Evolutionary conservation across 2,797 vertebrate genomes (phyloP).

Genomic region (Podarcis lilfordi): DNA sequence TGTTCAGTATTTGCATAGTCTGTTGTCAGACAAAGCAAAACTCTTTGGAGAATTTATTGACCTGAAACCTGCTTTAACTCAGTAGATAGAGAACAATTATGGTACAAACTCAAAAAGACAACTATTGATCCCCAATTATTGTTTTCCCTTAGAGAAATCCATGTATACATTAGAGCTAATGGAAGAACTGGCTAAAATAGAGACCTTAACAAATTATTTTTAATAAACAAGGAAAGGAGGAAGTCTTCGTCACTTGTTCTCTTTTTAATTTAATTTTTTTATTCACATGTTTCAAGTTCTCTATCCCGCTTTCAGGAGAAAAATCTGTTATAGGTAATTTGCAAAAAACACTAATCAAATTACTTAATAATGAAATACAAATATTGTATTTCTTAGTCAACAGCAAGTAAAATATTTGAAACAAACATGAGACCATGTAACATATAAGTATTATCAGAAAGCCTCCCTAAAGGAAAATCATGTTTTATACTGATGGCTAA

Average conservation of each 20-base stretch:
- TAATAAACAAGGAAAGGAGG: not conserved
- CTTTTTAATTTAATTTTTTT: conserved; percentile 11
- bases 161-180: conserved; percentile 13
- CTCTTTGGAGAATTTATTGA: not conserved
- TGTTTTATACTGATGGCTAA: not conserved
- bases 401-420: not conserved
- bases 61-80: not conserved
- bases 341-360: conserved; percentile 9
- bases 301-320: not conserved
- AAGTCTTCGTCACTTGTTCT: not conserved
- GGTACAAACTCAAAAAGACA: not conserved
- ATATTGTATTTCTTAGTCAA: not conserved
- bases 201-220: conserved; percentile 12
- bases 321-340: not conserved
- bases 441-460: not conserved
- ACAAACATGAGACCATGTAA: not conserved
- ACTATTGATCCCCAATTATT: conserved; percentile 19
- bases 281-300: not conserved
- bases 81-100: conserved; percentile 17
- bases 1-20: not conserved
- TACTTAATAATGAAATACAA: not conserved
- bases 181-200: not conserved
- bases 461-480: not conserved
- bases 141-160: conserved; percentile 26
- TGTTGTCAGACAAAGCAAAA: not conserved